Conservation (phyloP, 2,113 vertebrate species). For the Burhinus oedicnemus region DNA sequence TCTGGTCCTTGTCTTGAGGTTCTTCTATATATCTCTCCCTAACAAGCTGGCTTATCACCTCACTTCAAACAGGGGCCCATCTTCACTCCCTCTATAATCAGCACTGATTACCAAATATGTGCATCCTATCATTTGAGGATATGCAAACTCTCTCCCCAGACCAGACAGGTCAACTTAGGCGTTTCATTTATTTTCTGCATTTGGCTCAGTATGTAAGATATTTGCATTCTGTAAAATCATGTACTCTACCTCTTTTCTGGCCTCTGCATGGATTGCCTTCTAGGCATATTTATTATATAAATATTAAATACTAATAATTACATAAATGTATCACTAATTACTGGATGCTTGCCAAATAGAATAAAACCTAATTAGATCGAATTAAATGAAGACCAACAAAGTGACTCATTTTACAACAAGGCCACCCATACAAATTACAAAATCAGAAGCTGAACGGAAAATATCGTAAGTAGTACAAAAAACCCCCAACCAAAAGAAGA, state of each 20-base stretch:
- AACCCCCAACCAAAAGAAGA: not conserved
- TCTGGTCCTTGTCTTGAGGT: slow-evolving; percentile 44
- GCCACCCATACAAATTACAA: not conserved
- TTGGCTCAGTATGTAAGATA: not conserved
- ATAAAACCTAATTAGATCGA: not conserved
- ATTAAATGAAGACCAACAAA: slow-evolving; percentile 36
- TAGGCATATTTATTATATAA: slow-evolving; percentile 32
- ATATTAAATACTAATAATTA: slow-evolving; percentile 52
- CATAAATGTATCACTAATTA: slow-evolving; percentile 30
- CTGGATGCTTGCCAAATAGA: slow-evolving; percentile 37
- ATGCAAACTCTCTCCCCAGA: slow-evolving; percentile 18
- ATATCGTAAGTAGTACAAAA: not conserved
- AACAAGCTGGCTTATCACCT: slow-evolving; percentile 50
- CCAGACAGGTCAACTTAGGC: slow-evolving; percentile 3
- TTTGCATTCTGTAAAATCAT: not conserved
- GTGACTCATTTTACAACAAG: not conserved
- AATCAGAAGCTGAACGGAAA: not conserved
- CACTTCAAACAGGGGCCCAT: slow-evolving; percentile 46
- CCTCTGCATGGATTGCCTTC: slow-evolving; percentile 1
- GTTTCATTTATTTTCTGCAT: not conserved
- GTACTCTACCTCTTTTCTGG: not conserved
- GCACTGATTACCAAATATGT: slow-evolving; percentile 31
- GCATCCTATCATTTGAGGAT: slow-evolving; percentile 39
- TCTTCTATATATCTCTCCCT: slow-evolving; percentile 27
- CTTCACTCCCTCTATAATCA: slow-evolving; percentile 54